phyloP scores from a whole-genome alignment of 2,113 vertebrate genomes.

The Promerops cafer region DNA sequence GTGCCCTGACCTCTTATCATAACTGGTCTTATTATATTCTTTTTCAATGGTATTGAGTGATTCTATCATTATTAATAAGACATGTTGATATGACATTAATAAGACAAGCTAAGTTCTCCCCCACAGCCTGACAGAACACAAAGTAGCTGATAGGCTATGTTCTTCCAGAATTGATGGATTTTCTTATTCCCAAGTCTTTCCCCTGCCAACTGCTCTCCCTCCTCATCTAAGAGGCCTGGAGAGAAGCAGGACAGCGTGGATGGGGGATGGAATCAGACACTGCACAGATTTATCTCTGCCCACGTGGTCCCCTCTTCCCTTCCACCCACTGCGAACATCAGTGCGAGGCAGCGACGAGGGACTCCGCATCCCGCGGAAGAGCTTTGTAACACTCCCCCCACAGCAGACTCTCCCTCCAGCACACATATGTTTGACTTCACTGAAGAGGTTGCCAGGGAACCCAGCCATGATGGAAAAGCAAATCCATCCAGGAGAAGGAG shows the following conservation, averaged over 20 bases:
- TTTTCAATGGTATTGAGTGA: neutral
- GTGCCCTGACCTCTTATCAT: neutral
- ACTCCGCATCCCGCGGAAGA: fast-evolving
- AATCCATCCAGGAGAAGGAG: neutral
- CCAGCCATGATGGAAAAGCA: neutral
- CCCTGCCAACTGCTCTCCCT: neutral
- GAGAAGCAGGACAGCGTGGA: neutral
- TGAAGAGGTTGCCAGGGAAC: neutral
- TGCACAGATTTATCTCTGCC: neutral
- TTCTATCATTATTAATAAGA: constrained; percentile 34
- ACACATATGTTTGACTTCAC: neutral
- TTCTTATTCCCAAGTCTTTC: neutral
- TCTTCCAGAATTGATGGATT: neutral
- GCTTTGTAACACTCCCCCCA: neutral
- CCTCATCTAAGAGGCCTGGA: neutral
- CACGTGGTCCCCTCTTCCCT: neutral
- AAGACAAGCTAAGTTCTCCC: neutral
- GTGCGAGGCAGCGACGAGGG: neutral
- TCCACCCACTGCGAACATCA: neutral
- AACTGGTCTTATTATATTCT: neutral
- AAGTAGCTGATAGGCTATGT: neutral
- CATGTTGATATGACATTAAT: constrained; percentile 12
- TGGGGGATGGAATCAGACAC: neutral
- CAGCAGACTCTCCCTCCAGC: neutral
- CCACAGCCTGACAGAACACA: neutral